Conservation (phyloP, 2,797 vertebrate species). For the Manis javanica region DNA sequence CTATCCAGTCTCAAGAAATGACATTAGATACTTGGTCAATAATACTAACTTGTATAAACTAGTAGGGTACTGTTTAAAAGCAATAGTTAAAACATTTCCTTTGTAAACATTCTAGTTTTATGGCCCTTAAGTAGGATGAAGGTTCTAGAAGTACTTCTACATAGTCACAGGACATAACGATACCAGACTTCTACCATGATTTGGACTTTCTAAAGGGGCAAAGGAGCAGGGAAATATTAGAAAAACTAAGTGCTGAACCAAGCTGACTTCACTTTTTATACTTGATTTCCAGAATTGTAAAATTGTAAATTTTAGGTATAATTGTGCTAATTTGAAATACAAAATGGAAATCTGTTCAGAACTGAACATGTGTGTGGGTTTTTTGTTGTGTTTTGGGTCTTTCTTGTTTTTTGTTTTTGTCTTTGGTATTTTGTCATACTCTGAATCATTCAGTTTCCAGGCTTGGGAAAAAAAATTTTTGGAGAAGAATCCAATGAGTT, state of each 20-base stretch:
- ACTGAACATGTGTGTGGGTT: slow-evolving; percentile 50
- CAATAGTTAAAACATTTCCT: neutral
- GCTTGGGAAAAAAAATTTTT: slow-evolving; percentile 84
- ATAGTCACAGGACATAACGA: neutral
- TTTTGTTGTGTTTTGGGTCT: neutral
- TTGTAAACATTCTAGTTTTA: neutral
- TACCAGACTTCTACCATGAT: neutral
- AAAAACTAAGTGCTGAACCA: neutral
- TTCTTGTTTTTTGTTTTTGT: slow-evolving; percentile 40
- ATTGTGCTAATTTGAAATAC: slow-evolving; percentile 43
- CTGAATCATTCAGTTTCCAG: slow-evolving; percentile 87
- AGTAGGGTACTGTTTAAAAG: neutral
- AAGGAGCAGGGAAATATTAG: neutral
- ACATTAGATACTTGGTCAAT: neutral
- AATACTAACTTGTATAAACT: neutral
- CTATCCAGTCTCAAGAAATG: neutral
- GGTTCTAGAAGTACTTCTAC: neutral
- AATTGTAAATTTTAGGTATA: slow-evolving; percentile 19
- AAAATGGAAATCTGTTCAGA: slow-evolving; percentile 70
- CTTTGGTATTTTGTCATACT: slow-evolving; percentile 66
- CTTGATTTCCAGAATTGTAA: neutral
- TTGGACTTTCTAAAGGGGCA: neutral
- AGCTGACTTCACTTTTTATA: neutral
- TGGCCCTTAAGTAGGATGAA: neutral
- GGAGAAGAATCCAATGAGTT: slow-evolving; percentile 89